Base-by-base conservation (phyloP, 2,888 invertebrate genomes). In the Drosophila mayaguana region DNA sequence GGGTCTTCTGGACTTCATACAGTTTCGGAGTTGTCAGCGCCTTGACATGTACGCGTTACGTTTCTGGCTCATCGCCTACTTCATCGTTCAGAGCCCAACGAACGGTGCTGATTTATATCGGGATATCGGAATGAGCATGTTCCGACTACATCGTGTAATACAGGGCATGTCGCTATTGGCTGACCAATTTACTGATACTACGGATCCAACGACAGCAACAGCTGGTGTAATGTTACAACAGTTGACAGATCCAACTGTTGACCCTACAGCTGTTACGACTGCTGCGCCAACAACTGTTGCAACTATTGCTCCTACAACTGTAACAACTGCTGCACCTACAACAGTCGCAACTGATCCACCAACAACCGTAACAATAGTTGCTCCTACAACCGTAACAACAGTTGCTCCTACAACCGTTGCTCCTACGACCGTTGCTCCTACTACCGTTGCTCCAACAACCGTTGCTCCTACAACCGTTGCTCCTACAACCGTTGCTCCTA, bases 1-100 rank as follows among this genome's bases (percentile, higher is more conserved):
- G 12, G 12, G 2, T 60, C 12, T 38, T 22, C 18, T 18, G 8
- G n/a, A 42, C 14, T 8, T 16, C 0, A 11, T 14, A 42, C 48
- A 63, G 60, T 63, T 42, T 32, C 3, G 2, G 14, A 34, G 16
- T 43, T 36, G 22, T 2, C 14, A 48, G 38, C 20, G 25, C 38
- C 20, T 63, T 11, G n/a, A 59, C 32, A 63, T 63, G 63, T 40
- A 40, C 46, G 38, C 46, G 6, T 6, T 59, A 48, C 59, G 59
- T 20, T 59, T 63, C 7, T 38, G 28, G 32, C 25, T 63, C n/a
- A 32, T 57, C 25, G 32, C 8, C n/a, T 20, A 32, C 32, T 18
- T 48, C 14, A 48, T 48, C 6, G 32, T 32, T 9, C 40, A 50
- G 18, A 18, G 63, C 18, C 14, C 40, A 0, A 48, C 12, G 5